These are phyloP conservation scores for Lissocephala sabroskyi DNA, from an alignment of 2,888 invertebrate species.

Conservation along the genomic window DNA sequence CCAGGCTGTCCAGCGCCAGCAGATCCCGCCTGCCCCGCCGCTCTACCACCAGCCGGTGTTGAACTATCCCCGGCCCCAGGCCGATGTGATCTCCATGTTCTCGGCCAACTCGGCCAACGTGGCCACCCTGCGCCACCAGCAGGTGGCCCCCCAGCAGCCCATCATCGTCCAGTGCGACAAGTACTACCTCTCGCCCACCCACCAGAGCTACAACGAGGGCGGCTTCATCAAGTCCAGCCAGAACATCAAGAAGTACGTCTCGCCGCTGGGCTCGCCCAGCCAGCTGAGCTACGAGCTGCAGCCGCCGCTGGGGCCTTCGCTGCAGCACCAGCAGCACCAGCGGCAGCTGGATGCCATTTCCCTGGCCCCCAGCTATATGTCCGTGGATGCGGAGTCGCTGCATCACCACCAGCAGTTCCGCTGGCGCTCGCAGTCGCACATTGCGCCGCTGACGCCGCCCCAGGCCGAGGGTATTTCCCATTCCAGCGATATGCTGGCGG, in stretches of 20 bases:
- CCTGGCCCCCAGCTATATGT: constrained; percentile 62
- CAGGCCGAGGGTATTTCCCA: constrained; percentile 55
- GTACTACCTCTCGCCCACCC: constrained; percentile 70
- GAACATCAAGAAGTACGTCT: constrained; percentile 69
- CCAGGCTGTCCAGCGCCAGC: constrained; percentile 29
- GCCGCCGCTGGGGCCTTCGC: constrained; percentile 15
- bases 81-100: constrained; percentile 59
- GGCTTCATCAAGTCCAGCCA: constrained; percentile 71
- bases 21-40: constrained; percentile 15
- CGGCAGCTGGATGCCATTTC: constrained; percentile 61
- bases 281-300: constrained; percentile 40
- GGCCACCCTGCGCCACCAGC: constrained; percentile 63
- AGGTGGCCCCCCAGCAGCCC: constrained; percentile 58
- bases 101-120: constrained; percentile 68
- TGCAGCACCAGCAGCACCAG: constrained; percentile 30
- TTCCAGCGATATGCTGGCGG: constrained; percentile 65
- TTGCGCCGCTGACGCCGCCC: constrained; percentile 49
- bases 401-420: constrained; percentile 43
- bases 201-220: constrained; percentile 66
- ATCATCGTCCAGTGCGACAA: constrained; percentile 70
- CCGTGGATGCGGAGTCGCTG: constrained; percentile 49
- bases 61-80: constrained; percentile 11
- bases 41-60: constrained; percentile 18
- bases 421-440: constrained; percentile 62
- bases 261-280: constrained; percentile 63